Base-by-base conservation (phyloP, 2,113 vertebrate genomes). In the Crotalus viridis region DNA sequence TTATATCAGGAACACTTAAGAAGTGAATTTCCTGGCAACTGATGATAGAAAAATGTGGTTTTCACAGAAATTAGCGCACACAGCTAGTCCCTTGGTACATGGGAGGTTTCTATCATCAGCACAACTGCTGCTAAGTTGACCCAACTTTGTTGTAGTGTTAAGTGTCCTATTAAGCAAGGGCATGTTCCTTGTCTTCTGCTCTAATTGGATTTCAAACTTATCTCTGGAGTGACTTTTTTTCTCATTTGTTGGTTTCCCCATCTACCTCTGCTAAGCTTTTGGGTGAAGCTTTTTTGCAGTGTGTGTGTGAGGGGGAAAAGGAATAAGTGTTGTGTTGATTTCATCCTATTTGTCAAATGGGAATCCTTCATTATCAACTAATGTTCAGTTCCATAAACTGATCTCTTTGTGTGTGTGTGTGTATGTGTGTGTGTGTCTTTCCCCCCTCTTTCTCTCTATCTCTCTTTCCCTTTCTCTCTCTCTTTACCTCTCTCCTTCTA, bases 221-320 rank as follows among this genome's bases (percentile, higher is more conserved):
- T 97, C 94, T 93, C 94, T 96, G 95, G 95, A 88, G 91, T 8
- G 56, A 85, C 86, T 26, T 94, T 92, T 51, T 95, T 96, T 95
- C 93, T 95, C 94, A 91, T 95, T 96, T 97, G 56, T 96, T 96
- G 95, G 90, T 85, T 43, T 22, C 43, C 92, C 85, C 54, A 10
- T 21, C 87, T 22, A 88, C 90, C 69, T 94, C 87, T 85, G n/a
- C 91, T 85, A 94, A 93, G 54, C 93, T 95, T 90, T 43, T 93
- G 51, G 8, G 39, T 26, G 61, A 94, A 96, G 94, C 90, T 69
- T 88, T 87, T 93, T 87, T 91, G 94, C 1, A 57, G n/a, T 5
- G 21, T 51, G 48, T 51, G 48, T 51, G 54, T 5, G 39, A 39
- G 39, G 39, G n/a, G 19, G 4, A 89, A 94, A 93, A 90, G 52